Base-by-base conservation (phyloP, 2,797 vertebrate species). In the Oreonectes daqikongensis region DNA sequence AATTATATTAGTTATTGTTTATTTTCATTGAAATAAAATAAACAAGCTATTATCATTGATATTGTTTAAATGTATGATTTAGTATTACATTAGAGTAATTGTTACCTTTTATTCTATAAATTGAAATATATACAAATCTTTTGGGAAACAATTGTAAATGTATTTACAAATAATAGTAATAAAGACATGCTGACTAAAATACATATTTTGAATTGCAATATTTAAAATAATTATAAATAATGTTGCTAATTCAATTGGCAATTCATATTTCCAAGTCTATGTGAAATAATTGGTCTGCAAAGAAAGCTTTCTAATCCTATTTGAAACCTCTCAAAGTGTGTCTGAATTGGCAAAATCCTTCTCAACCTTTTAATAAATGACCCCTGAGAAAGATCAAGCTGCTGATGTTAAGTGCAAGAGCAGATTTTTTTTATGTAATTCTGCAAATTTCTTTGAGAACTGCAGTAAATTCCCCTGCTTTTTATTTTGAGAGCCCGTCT, bases 401-500 rank as follows among this genome's bases (percentile, higher is more conserved):
- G 24, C 35, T 55, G 12, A 42, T 65, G 26, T 42, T 11, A 42
- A 38, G 15, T 40, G 52, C 20, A 75, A 66, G 24, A 66, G 38
- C 24, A 8, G 1, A 17, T 57, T 53, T 55, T n/a, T 35, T 11
- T 35, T 61, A n/a, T n/a, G 8, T 30, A 55, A 6, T 30, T 66
- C 18, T 65, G 32, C 71, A 53, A 10, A 28, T 53, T 53, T 40
- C 10, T 22, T 8, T 42, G 18, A 26, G 46, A 57, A 24, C 50
- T 66, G 24, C 35, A 5, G 72, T 55, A 75, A 75, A 55, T 57
- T 67, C 22, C 17, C 18, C 32, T 55, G 26, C 26, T 57, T 14
- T 46, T 32, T 57, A 67, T 75, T 67, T 18, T 4, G 20, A 46
- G 35, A 55, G 46, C 15, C 35, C 24, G 72, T 53, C 17, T 65